These are phyloP conservation scores for Leptogaster cylindrica DNA, from an alignment of 2,888 invertebrate genomes.

Conservation along the genomic window DNA sequence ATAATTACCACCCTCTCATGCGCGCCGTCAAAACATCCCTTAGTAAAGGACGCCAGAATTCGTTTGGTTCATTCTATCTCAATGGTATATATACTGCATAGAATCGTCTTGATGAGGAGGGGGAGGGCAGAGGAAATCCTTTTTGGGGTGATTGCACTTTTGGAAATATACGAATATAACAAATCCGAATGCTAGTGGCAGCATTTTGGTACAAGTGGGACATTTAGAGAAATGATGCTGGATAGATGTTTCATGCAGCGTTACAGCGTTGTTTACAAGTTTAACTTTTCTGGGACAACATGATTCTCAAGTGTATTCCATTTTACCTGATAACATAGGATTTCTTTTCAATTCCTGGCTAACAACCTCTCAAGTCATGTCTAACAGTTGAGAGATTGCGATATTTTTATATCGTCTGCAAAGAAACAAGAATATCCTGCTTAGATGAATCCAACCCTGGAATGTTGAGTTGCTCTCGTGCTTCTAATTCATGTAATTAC, in stretches of 20 bases:
- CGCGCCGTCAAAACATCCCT: conserved; percentile 29
- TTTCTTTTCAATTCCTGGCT: conserved; percentile 20
- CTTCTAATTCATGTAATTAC: too few species aligned
- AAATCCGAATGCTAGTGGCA: conserved; percentile 19
- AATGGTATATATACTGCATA: too few species aligned
- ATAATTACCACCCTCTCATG: conserved; percentile 28
- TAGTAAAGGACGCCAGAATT: conserved; percentile 9
- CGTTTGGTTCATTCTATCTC: neutral
- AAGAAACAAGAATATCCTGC: too few species aligned
- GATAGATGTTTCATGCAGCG: conserved; percentile 1
- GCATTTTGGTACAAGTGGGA: conserved; percentile 12
- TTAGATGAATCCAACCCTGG: too few species aligned
- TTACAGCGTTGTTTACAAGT: conserved; percentile 31
- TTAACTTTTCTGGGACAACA: conserved; percentile 24
- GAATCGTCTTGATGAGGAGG: neutral
- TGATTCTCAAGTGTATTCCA: conserved; percentile 8
- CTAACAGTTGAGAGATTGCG: too few species aligned
- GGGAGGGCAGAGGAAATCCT: neutral
- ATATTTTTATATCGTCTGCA: too few species aligned
- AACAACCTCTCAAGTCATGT: conserved; percentile 25
- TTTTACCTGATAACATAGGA: conserved; percentile 21
- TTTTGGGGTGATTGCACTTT: conserved; percentile 35
- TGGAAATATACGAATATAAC: conserved; percentile 1
- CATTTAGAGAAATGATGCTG: conserved; percentile 12
- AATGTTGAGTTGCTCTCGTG: too few species aligned